A percentile compares a stretch with the other conserved stretches of the same genome.
Conservation (phyloP, 2,888 invertebrate genomes). For the Drosophila suboccidentalis region DNA sequence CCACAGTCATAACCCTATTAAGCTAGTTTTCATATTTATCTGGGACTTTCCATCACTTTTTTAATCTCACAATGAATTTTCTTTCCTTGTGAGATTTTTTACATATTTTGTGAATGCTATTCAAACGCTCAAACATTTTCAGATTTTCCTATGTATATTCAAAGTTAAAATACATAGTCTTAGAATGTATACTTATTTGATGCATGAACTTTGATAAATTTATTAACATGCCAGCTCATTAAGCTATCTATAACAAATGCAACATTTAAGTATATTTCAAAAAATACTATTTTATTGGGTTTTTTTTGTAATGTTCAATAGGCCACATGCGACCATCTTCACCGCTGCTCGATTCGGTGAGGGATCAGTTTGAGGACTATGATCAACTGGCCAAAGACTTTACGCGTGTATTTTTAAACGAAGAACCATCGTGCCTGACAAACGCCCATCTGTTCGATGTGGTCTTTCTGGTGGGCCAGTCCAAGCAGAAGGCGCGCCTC, state of each 20-base stretch:
- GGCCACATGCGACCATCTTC: constrained; percentile 97
- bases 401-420: constrained; percentile 94
- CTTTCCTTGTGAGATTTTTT: neutral
- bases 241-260: neutral
- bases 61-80: neutral
- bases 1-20: too few relatives aligned
- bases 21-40: neutral
- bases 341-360: constrained; percentile 95
- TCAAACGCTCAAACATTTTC: neutral
- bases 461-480: constrained; percentile 95
- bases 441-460: constrained; percentile 96
- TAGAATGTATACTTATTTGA: neutral
- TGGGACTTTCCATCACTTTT: neutral
- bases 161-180: neutral
- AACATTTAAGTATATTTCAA: neutral
- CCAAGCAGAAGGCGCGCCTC: constrained; percentile 95
- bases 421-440: constrained; percentile 91
- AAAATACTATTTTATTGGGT: too few relatives aligned
- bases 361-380: constrained; percentile 97
- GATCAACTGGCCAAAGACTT: constrained; percentile 97
- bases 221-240: neutral
- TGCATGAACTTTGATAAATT: neutral
- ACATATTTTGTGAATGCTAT: neutral
- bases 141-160: neutral
- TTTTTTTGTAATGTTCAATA: constrained; percentile 41